These are phyloP conservation scores for Ophioninae sp. DNA, from an alignment of 2,888 invertebrate species.

Conservation along the genomic window DNA sequence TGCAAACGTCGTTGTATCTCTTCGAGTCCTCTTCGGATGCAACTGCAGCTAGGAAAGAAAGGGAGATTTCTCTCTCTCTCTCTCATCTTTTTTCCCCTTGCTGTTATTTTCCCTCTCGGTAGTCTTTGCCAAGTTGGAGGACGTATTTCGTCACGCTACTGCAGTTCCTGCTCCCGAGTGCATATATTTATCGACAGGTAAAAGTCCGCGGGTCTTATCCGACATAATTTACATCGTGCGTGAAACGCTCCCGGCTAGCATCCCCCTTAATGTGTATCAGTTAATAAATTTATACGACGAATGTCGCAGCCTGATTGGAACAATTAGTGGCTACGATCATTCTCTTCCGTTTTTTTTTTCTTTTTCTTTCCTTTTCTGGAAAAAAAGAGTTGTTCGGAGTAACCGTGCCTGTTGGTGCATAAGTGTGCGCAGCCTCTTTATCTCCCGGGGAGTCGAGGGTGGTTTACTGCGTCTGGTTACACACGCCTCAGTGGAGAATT, in stretches of 20 bases:
- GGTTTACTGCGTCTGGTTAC: too few relatives aligned
- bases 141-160: slow-evolving; percentile 33
- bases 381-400: neutral
- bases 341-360: too few relatives aligned
- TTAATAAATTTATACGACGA: slow-evolving; percentile 7
- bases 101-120: neutral
- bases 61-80: neutral
- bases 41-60: slow-evolving; percentile 7
- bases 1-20: slow-evolving; percentile 24
- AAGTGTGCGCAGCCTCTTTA: too few relatives aligned
- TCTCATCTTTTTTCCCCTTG: neutral
- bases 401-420: too few relatives aligned
- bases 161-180: slow-evolving; percentile 22
- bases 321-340: neutral
- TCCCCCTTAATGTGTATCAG: slow-evolving; percentile 6
- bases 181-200: slow-evolving; percentile 26
- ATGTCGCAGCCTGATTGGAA: neutral
- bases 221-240: slow-evolving; percentile 13
- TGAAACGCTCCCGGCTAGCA: neutral
- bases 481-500: too few relatives aligned
- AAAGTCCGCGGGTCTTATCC: slow-evolving; percentile 24
- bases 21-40: slow-evolving; percentile 10
- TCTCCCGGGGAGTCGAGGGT: too few relatives aligned
- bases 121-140: slow-evolving; percentile 4
- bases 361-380: too few relatives aligned